Base-by-base conservation (phyloP, 2,888 invertebrate genomes). In the Neoitamus cyanurus region DNA sequence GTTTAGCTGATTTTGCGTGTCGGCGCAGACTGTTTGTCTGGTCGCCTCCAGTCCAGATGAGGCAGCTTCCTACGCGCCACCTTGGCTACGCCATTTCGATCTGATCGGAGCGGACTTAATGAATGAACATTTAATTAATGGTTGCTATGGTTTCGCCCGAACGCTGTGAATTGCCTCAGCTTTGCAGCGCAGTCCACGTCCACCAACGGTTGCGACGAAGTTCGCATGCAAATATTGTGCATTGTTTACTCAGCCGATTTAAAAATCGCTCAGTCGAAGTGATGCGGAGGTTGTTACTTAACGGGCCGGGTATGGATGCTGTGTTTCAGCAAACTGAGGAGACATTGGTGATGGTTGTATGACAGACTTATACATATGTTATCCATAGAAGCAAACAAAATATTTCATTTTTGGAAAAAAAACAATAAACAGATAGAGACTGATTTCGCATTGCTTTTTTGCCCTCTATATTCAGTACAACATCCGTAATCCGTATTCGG, bases 61-160 rank as follows among this genome's bases (percentile, higher is more conserved):
- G 20, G 68, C 48, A 6, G 58, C 46, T 58, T 42, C 77, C 77
- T 78, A 78, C 78, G 78, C 42, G 20, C 31, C 78, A 78, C 78
- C 78, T 78, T 78, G 78, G 48, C 13, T 31, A 58, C 25, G 48
- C 78, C 78, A 78, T 78, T 78, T 58, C 58, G 58, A 78, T 78
- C 78, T 11, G 48, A 78, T 78, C 78, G 31, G 78, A 28, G 30
- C 78, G 9, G 48, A 48, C 48, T 78, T 48, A 78, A 78, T 78
- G 78, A 78, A 78, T 78, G 78, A 78, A 78, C 78, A 58, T 78
- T 78, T 58, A 78, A 78, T 78, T 78, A 78, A 78, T 78, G 78
- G 48, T 31, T 58, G 78, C 78, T 46, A 31, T 48, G 31, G 78
- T 48, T 48, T 13, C 25, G 78, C 20, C 30, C 69, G 69, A 15